Percentiles rank a stretch among this genome's conserved stretches.
These are phyloP conservation scores for Sciurus niger DNA, from an alignment of 2,113 vertebrate genomes.

Conservation along the genomic window DNA sequence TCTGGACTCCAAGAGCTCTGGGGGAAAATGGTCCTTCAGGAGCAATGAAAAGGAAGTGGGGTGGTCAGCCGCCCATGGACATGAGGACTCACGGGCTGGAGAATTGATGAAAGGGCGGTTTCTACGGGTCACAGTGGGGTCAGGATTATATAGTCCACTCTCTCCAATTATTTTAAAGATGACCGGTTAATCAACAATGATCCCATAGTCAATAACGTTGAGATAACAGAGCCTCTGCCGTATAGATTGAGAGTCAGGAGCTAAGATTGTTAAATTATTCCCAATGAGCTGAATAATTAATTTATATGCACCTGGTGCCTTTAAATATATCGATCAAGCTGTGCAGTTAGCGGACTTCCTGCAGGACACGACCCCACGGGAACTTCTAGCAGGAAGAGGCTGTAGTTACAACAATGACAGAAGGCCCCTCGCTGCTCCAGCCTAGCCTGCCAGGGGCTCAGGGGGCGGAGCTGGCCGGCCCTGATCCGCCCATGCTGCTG, in stretches of 20 bases:
- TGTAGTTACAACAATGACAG: constrained; percentile 18
- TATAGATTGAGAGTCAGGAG: not conserved
- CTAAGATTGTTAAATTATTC: not conserved
- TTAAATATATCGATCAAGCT: constrained; percentile 8
- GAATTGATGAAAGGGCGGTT: not conserved
- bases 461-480: not conserved
- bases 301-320: not conserved
- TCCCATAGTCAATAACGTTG: not conserved
- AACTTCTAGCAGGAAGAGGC: constrained; percentile 54
- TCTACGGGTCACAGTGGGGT: not conserved
- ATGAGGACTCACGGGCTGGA: not conserved
- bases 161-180: not conserved
- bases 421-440: not conserved
- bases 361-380: not conserved
- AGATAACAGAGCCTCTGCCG: not conserved
- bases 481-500: not conserved
- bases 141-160: not conserved
- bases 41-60: not conserved
- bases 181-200: not conserved
- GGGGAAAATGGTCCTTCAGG: not conserved
- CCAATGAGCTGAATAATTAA: not conserved
- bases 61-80: not conserved
- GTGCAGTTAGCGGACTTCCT: not conserved
- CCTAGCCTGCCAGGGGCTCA: not conserved
- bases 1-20: not conserved